These are phyloP conservation scores for Capitulum mitella DNA, from an alignment of 2,888 invertebrate genomes.

Conservation along the genomic window DNA sequence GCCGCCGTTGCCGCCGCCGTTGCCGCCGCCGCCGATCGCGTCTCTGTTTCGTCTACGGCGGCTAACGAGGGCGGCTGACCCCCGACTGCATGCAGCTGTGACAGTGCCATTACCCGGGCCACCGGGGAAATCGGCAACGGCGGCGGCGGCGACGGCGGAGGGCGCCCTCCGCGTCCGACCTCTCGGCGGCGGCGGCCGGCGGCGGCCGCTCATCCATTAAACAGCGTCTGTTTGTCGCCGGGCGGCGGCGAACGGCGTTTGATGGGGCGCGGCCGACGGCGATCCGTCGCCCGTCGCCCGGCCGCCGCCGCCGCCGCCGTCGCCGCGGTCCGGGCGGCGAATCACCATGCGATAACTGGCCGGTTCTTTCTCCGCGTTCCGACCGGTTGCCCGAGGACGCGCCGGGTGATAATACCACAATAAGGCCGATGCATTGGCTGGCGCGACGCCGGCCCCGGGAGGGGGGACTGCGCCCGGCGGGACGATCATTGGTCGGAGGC, in stretches of 20 bases:
- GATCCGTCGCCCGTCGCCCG: background rate
- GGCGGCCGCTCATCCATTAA: background rate
- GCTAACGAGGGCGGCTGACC: background rate
- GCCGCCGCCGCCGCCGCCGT: background rate
- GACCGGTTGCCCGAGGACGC: background rate
- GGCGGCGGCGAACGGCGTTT: background rate
- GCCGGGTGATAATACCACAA: slow-evolving; percentile 16
- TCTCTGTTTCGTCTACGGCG: background rate
- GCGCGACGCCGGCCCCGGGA: background rate
- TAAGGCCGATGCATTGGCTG: slow-evolving; percentile 3
- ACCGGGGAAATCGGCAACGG: slow-evolving; percentile 4
- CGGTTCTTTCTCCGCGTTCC: background rate
- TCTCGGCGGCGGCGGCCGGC: no score
- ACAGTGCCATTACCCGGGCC: background rate
- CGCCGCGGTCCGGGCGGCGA: background rate
- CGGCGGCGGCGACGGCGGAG: background rate
- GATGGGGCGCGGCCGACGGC: background rate
- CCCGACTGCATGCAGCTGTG: background rate
- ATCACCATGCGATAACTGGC: slow-evolving; percentile 6
- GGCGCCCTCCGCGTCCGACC: background rate
- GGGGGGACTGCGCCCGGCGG: background rate
- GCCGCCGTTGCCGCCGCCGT: background rate
- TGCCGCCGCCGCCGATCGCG: background rate
- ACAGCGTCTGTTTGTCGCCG: background rate
- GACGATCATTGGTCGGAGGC: no score